These are phyloP conservation scores for Agapetus fuscipes DNA, from an alignment of 2,888 invertebrate species.

Conservation along the genomic window DNA sequence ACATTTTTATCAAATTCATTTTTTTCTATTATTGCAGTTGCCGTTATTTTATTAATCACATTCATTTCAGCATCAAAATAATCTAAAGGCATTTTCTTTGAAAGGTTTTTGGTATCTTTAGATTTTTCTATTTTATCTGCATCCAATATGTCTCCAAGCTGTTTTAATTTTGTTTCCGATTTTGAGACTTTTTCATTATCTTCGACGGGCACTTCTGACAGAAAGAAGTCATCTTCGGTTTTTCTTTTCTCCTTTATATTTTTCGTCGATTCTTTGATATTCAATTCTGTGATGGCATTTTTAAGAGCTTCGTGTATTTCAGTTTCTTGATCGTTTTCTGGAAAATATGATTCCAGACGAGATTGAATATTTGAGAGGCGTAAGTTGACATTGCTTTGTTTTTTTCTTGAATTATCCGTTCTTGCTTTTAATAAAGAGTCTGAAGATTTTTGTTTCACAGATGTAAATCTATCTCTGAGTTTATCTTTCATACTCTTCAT, in stretches of 20 bases:
- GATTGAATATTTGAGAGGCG: too few relatives aligned
- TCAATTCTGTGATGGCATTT: slow-evolving; percentile 3
- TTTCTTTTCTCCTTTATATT: slow-evolving; percentile 7
- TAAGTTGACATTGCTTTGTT: background rate
- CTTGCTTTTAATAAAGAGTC: slow-evolving; percentile 10
- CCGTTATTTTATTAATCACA: background rate
- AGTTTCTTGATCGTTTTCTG: slow-evolving; percentile 9
- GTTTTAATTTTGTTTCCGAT: too few relatives aligned
- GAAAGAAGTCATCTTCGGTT: slow-evolving; percentile 12
- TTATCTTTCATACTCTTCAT: slow-evolving; percentile 13
- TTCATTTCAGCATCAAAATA: slow-evolving; percentile 18
- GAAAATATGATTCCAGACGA: slow-evolving; percentile 8
- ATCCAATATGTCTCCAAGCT: too few relatives aligned
- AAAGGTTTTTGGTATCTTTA: background rate
- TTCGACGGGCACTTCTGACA: background rate
- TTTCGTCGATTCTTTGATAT: slow-evolving; percentile 7
- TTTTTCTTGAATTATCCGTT: background rate
- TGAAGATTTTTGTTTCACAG: slow-evolving; percentile 15
- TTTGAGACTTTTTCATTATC: slow-evolving; percentile 1
- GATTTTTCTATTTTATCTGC: background rate
- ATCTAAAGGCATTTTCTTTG: slow-evolving; percentile 10
- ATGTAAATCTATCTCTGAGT: slow-evolving; percentile 12
- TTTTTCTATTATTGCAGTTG: background rate
- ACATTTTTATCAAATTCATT: background rate
- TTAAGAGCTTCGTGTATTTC: slow-evolving; percentile 11